phyloP scores from a whole-genome alignment of 2,113 vertebrate genomes.

The Copsychus sechellarum region DNA sequence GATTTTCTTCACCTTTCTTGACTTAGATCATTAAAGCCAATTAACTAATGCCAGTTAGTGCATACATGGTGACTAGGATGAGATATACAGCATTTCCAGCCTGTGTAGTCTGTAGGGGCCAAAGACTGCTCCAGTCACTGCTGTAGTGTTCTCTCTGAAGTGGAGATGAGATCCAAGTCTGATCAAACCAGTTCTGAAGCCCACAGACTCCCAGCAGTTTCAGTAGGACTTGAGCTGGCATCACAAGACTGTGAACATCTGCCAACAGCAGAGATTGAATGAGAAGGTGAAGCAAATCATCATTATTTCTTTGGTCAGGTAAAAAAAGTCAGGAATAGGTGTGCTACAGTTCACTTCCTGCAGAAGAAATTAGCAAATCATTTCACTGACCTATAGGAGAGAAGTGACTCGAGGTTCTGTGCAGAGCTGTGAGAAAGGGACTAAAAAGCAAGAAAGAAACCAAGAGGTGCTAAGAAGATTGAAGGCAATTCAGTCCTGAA shows the following conservation, averaged over 20 bases:
- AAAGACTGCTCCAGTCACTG: neutral
- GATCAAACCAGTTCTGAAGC: neutral
- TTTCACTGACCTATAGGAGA: neutral
- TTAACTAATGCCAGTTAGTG: neutral
- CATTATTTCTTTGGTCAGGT: neutral
- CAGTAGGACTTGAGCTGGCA: neutral
- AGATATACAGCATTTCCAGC: neutral
- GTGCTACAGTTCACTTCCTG: neutral
- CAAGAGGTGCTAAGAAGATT: neutral
- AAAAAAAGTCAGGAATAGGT: neutral
- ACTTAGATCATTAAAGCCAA: neutral
- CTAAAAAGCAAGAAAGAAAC: neutral
- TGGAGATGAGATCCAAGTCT: neutral
- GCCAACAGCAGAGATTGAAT: neutral
- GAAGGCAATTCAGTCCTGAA: neutral
- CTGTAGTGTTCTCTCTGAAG: neutral
- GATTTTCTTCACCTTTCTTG: neutral
- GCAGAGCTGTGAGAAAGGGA: neutral
- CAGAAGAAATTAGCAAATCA: neutral
- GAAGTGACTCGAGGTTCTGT: neutral
- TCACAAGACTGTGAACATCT: neutral
- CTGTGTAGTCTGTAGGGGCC: neutral
- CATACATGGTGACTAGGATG: neutral
- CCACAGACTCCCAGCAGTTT: neutral
- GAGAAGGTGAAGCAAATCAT: neutral